These are phyloP conservation scores for Muraenolepis orangiensis DNA, from an alignment of 2,797 vertebrate genomes.

Conservation along the genomic window DNA sequence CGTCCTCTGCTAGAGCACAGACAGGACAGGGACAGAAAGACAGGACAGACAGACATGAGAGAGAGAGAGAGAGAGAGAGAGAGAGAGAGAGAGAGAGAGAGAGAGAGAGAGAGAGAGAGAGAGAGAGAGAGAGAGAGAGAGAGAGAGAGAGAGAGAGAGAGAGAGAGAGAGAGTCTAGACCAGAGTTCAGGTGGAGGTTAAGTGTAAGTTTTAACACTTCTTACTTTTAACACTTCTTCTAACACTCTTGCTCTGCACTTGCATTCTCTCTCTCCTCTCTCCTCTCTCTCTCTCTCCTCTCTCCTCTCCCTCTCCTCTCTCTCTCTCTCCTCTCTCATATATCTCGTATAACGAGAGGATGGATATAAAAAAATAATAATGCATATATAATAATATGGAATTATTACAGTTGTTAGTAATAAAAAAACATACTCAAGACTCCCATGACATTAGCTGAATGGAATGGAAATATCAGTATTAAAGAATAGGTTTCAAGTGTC, in stretches of 20 bases:
- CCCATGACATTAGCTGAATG: no score
- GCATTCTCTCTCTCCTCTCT: neutral
- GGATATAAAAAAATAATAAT: neutral
- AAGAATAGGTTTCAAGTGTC: conserved; percentile 7
- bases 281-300: neutral
- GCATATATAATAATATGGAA: neutral
- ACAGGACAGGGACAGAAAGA: no score
- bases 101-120: no score
- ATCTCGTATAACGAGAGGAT: neutral
- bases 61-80: no score
- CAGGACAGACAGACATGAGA: no score
- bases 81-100: no score
- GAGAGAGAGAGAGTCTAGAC: conserved; percentile 22
- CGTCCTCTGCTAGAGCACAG: no score
- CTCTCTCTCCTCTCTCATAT: conserved; percentile 23
- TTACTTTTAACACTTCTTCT: conserved; percentile 12
- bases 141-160: conserved; percentile 34
- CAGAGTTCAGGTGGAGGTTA: conserved; percentile 36
- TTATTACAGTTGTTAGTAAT: neutral
- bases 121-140: no score
- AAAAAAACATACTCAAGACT: neutral
- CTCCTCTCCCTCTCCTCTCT: conserved; percentile 6
- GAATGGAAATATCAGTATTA: no score
- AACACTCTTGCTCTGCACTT: neutral
- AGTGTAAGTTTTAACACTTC: conserved; percentile 15